These are phyloP conservation scores for Drosophila suboccidentalis DNA, from an alignment of 2,888 invertebrate genomes.

Conservation along the genomic window DNA sequence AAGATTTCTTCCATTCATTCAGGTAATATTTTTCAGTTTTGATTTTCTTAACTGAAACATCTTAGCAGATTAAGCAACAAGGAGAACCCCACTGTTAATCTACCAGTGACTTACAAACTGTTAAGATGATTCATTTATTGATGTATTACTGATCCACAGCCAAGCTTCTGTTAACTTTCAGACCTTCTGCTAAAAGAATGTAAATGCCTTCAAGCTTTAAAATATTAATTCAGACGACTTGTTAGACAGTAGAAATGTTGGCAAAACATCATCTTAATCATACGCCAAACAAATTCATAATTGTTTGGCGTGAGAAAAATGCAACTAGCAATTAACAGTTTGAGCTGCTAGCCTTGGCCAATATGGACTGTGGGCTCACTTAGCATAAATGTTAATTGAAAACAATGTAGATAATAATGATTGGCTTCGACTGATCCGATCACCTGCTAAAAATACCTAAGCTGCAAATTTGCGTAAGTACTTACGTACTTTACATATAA, in stretches of 20 bases:
- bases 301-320: slow-evolving; percentile 26
- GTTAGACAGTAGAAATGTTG: background rate
- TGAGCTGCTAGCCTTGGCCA: slow-evolving; percentile 60
- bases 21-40: no score
- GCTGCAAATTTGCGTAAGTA: slow-evolving; percentile 63
- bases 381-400: slow-evolving; percentile 49
- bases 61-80: no score
- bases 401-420: slow-evolving; percentile 41
- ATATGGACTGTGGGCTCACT: slow-evolving; percentile 36
- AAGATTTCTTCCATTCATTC: no score
- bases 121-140: no score
- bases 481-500: slow-evolving; percentile 47
- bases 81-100: no score
- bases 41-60: no score
- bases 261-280: slow-evolving; percentile 11
- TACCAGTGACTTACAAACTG: no score
- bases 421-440: slow-evolving; percentile 32
- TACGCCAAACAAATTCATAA: slow-evolving; percentile 18
- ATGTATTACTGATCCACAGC: background rate
- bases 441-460: slow-evolving; percentile 25
- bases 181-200: background rate
- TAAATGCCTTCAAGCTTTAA: background rate
- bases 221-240: background rate
- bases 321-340: slow-evolving; percentile 38
- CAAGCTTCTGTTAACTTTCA: background rate